phyloP scores from a whole-genome alignment of 2,797 vertebrate species.

The Chromis chromis region DNA sequence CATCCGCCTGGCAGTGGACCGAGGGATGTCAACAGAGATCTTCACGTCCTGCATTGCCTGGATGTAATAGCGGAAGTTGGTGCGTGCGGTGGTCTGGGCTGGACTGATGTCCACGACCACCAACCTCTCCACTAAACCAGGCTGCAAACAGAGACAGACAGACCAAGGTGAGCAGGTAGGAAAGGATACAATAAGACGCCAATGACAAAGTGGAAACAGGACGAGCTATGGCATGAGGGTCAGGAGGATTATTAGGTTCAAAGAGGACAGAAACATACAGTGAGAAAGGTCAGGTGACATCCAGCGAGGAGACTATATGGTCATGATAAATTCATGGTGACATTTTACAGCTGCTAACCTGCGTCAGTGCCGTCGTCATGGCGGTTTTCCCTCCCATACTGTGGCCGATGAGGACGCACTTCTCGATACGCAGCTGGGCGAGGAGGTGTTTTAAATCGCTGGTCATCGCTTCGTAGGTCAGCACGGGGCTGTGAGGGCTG shows the following conservation, averaged over 20 bases:
- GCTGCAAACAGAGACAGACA: constrained; percentile 75
- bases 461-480: constrained; percentile 92
- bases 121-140: constrained; percentile 90
- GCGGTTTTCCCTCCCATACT: constrained; percentile 98
- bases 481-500: constrained; percentile 88
- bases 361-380: constrained; percentile 90
- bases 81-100: constrained; percentile 63
- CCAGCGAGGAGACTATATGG: background rate
- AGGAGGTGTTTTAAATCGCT: constrained; percentile 90
- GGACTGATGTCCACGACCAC: constrained; percentile 94
- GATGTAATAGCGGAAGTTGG: constrained; percentile 86
- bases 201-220: constrained; percentile 8
- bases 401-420: constrained; percentile 93
- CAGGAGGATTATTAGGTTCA: background rate
- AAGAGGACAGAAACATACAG: background rate
- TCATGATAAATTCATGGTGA: constrained; percentile 32
- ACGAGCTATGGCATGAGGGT: background rate
- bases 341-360: constrained; percentile 78
- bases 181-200: background rate
- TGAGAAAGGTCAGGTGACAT: constrained; percentile 8
- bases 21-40: constrained; percentile 86
- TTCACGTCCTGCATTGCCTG: constrained; percentile 89
- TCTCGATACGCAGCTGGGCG: constrained; percentile 84
- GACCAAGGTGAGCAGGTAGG: background rate
- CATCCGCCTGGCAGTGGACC: constrained; percentile 89